Evolutionary conservation across 2,797 vertebrate genomes (phyloP), one percentile per base, ranked within the genome.

Genomic region (Agapornis canus): DNA sequence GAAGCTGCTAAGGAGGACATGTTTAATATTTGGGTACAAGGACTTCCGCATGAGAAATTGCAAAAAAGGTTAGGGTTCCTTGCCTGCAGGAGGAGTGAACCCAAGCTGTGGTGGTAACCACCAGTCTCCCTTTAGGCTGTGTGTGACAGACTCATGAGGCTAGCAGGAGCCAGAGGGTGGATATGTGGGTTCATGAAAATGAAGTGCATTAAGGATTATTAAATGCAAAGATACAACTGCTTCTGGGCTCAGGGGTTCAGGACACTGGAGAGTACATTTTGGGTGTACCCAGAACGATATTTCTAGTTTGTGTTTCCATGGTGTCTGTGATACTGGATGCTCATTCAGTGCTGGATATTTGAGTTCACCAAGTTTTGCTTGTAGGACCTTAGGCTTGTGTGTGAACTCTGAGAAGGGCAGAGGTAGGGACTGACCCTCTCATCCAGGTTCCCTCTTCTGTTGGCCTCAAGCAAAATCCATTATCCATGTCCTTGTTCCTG

Each of bases 391-490:
- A 48, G 22, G n/a, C 52, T 89, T 84, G 61, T 48, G 18, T 3
- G 1, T 64, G 49, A 83, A 22, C 35, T 56, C 37, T 56, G 42
- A 72, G 68, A 54, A 91, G 15, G 31, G 59, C 59, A 73, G 54
- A 82, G 47, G 21, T 49, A 48, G 54, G 45, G 47, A 22, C 26
- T 14, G 63, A 87, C 52, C 39, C 35, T 79, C 47, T 79, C 81
- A 13, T 10, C 43, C 26, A 9, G 0, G 0, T 66, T 77, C 31
- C 35, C 27, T 84, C n/a, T 61, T 52, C 57, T 35, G 17, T 60
- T 39, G 61, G 21, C 42, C 12, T 76, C 63, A 64, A 66, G 56
- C 6, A 2, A 23, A 17, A 1, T 42, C 63, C 0, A 0, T 65
- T 85, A 16, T 11, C 87, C 1, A 0, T 54, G 32, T 65, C 40